These are phyloP conservation scores for Wasmannia auropunctata DNA, from an alignment of 1,140 invertebrate genomes.

Conservation along the genomic window DNA sequence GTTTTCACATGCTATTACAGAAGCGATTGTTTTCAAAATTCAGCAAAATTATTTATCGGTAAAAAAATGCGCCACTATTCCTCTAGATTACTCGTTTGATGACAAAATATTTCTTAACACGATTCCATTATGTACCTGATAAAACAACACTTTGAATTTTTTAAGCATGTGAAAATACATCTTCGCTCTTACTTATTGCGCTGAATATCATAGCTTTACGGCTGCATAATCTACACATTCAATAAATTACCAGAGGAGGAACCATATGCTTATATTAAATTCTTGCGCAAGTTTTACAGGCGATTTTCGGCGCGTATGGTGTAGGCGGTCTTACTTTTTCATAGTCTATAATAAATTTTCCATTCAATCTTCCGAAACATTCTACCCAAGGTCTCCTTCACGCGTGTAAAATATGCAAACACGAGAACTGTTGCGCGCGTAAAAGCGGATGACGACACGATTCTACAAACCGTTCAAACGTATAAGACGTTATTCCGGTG, in stretches of 20 bases:
- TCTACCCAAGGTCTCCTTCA: not conserved
- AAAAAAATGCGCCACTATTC: not conserved
- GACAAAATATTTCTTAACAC: not conserved
- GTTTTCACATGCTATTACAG: not conserved
- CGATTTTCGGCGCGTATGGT: not conserved
- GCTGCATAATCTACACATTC: not conserved
- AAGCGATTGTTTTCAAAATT: not conserved
- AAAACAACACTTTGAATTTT: not conserved
- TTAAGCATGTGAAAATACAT: not conserved
- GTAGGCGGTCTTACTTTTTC: not conserved
- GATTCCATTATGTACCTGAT: not conserved
- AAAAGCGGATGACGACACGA: not conserved
- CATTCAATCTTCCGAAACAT: slow-evolving; percentile 13
- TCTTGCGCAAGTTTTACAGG: not conserved
- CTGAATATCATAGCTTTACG: not conserved
- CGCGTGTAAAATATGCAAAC: slow-evolving; percentile 5
- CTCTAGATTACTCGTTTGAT: not conserved
- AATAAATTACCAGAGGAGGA: slow-evolving; percentile 29
- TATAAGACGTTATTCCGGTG: not conserved
- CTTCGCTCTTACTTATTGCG: no score
- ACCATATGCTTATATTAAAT: slow-evolving; percentile 36
- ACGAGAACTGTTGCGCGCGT: not conserved
- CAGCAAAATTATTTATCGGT: not conserved
- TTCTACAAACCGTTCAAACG: not conserved
- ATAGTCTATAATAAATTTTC: slow-evolving; percentile 21